Evolutionary conservation across 2,797 vertebrate species (phyloP).

Genomic region (Schizopygopsis pylzovi): DNA sequence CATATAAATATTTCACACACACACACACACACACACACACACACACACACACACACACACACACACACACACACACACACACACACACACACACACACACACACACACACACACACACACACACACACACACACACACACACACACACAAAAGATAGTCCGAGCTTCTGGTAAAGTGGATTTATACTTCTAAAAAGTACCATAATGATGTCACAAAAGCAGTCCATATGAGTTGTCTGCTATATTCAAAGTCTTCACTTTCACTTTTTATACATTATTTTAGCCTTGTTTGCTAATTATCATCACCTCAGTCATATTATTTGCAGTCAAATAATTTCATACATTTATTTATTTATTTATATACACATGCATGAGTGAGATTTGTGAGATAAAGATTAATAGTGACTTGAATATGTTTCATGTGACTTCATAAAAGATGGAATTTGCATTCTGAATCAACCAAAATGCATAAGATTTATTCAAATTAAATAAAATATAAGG

Average conservation of each 20-base stretch:
- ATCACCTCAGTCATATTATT: neutral
- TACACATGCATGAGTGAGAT: neutral
- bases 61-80: neutral
- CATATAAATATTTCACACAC: neutral
- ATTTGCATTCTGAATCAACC: neutral
- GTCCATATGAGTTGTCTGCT: neutral
- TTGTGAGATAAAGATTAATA: neutral
- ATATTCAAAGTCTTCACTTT: neutral
- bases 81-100: neutral
- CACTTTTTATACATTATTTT: neutral
- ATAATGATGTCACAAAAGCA: neutral
- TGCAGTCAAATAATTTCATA: neutral
- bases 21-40: neutral
- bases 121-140: neutral
- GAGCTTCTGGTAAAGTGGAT: neutral
- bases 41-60: neutral
- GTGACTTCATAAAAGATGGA: neutral
- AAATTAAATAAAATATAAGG: neutral
- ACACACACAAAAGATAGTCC: neutral
- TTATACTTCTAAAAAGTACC: neutral
- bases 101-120: neutral
- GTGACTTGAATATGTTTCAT: neutral
- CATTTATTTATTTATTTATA: neutral
- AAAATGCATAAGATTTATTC: neutral
- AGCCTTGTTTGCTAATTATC: neutral